These are phyloP conservation scores for Pardosa pseudoannulata DNA, from an alignment of 2,888 invertebrate genomes.

Conservation along the genomic window DNA sequence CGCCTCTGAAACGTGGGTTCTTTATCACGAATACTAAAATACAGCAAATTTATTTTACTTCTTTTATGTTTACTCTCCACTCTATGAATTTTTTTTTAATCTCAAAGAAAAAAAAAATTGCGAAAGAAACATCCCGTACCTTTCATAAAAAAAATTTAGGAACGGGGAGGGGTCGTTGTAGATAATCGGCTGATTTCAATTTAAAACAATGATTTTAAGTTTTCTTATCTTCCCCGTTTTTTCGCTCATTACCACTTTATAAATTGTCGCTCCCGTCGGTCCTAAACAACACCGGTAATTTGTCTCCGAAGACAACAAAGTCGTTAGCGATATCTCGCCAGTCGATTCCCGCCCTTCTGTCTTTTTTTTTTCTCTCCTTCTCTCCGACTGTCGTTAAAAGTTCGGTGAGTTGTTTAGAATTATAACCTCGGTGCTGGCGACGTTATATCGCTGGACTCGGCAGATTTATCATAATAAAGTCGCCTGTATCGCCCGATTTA, in stretches of 20 bases:
- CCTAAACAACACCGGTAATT: conserved; percentile 43
- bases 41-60: too few relatives aligned
- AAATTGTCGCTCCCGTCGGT: conserved; percentile 45
- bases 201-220: not conserved
- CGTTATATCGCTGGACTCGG: conserved; percentile 26
- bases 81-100: too few relatives aligned
- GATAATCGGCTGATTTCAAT: not conserved
- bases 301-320: conserved; percentile 41
- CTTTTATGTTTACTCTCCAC: too few relatives aligned
- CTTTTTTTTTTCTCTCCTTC: not conserved
- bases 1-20: too few relatives aligned
- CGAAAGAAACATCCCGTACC: too few relatives aligned
- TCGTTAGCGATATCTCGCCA: conserved; percentile 19
- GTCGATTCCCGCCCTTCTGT: not conserved
- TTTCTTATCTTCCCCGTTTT: conserved; percentile 20
- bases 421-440: not conserved
- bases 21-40: too few relatives aligned
- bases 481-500: conserved; percentile 20
- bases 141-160: too few relatives aligned
- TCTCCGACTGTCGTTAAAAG: too few relatives aligned
- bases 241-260: conserved; percentile 41
- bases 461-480: conserved; percentile 57
- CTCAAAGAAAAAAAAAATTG: too few relatives aligned
- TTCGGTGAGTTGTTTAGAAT: not conserved
- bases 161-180: too few relatives aligned